Evolutionary conservation across 2,113 vertebrate species (phyloP), one percentile per base, ranked within the genome.

Genomic region (Cygnus buccinator): DNA sequence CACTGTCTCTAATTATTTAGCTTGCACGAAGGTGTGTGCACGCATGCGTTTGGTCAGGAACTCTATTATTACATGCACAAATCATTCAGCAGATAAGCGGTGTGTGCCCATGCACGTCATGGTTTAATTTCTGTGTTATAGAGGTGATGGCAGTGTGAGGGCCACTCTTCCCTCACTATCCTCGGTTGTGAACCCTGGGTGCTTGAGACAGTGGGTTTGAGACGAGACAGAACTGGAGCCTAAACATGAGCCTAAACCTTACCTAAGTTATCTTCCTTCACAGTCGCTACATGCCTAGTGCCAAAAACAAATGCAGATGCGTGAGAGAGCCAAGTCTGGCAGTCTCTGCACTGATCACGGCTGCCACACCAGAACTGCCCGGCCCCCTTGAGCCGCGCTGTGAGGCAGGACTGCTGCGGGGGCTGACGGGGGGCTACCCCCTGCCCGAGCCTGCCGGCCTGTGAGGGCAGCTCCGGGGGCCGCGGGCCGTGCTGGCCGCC

Each of bases 21-120:
- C n/a, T 26, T 16, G 46, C 35, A 7, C 0, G 8, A 19, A 22
- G 12, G 2, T 1, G 26, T 22, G 31, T 0, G 9, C 1, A 17
- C 17, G 44, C 44, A 18, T 0, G 9, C 26, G 48, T 43, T 39
- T 22, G 17, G 39, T 14, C 39, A 33, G 54, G 68, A 11, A 2
- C 43, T 48, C 22, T 0, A 6, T 29, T 21, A 41, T 6, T 11
- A 4, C 0, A 44, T 2, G 33, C 26, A 4, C 23, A 17, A 67
- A 6, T 31, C 22, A 11, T 17, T 13, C 17, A 23, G 44, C 35
- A 3, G 33, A 2, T 6, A 13, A 20, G 39, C 55, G 9, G 29
- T 3, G 9, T 12, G 29, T 31, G 29, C n/a, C 1, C 6, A 5
- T 3, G 22, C 29, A 17, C 5, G 11, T 4, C 2, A 6, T 8